Conservation (phyloP, 2,797 vertebrate genomes). For the Ctenosaura bakeri region DNA sequence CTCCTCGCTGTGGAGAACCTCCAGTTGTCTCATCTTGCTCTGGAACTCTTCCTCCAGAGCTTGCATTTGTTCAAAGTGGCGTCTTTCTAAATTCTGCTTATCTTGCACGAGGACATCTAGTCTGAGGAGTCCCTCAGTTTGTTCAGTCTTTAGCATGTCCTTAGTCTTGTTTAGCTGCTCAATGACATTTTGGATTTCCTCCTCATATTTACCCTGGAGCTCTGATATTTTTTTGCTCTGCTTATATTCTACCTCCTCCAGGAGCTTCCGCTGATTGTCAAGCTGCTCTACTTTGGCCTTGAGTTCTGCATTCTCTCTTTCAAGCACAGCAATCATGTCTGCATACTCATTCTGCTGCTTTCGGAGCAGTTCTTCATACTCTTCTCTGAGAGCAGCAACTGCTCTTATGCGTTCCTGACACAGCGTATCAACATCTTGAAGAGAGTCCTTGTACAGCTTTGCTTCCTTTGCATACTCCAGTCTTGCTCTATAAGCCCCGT, state of each 20-base stretch:
- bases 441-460: conserved; percentile 84
- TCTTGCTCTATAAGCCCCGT: conserved; percentile 88
- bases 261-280: conserved; percentile 80
- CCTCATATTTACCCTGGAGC: conserved; percentile 83
- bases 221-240: conserved; percentile 83
- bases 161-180: conserved; percentile 83
- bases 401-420: conserved; percentile 86
- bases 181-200: conserved; percentile 83
- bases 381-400: conserved; percentile 83
- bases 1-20: conserved; percentile 87
- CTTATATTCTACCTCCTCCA: conserved; percentile 81
- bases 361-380: conserved; percentile 86
- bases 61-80: conserved; percentile 85
- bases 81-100: conserved; percentile 85
- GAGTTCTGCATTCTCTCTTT: conserved; percentile 89
- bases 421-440: conserved; percentile 82
- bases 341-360: conserved; percentile 87
- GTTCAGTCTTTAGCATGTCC: conserved; percentile 84
- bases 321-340: conserved; percentile 81
- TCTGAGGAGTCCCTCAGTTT: conserved; percentile 82
- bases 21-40: conserved; percentile 87
- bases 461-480: conserved; percentile 87
- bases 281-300: conserved; percentile 84
- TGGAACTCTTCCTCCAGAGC: conserved; percentile 89
- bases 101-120: conserved; percentile 85